These are phyloP conservation scores for Sipunculus nudus DNA, from an alignment of 2,888 invertebrate genomes.

Conservation along the genomic window DNA sequence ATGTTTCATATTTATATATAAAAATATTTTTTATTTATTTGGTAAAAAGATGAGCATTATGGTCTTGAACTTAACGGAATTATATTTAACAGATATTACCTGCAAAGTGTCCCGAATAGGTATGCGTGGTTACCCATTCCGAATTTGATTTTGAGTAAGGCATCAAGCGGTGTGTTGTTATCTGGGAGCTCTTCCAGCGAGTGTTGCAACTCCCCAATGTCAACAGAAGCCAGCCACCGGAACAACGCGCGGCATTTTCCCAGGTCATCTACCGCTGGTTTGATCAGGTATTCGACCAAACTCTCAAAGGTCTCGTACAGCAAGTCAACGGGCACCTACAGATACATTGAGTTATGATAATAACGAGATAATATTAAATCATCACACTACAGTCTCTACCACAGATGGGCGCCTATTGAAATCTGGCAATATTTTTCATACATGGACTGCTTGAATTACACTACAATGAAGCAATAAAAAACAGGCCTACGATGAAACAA, in stretches of 20 bases:
- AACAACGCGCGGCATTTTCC: conserved; percentile 53
- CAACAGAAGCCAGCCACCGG: conserved; percentile 58
- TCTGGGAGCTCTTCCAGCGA: conserved; percentile 50
- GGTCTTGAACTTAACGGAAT: too few relatives aligned
- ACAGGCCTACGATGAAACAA: too few relatives aligned
- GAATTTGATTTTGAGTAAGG: conserved; percentile 56
- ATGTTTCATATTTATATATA: too few relatives aligned
- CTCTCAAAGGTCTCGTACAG: conserved; percentile 49
- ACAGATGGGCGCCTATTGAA: too few relatives aligned
- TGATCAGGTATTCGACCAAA: conserved; percentile 46
- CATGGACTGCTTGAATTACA: too few relatives aligned
- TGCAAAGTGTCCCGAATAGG: too few relatives aligned
- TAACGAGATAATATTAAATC: not conserved
- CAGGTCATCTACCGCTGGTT: conserved; percentile 45
- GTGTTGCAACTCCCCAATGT: conserved; percentile 50
- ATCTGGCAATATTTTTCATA: too few relatives aligned
- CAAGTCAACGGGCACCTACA: conserved; percentile 45
- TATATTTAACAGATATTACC: too few relatives aligned
- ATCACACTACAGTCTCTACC: too few relatives aligned
- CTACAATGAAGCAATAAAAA: too few relatives aligned
- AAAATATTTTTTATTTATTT: too few relatives aligned
- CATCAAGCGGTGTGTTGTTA: conserved; percentile 56
- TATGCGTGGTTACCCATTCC: conserved; percentile 61
- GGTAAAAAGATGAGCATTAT: too few relatives aligned
- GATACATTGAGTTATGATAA: not conserved